Evolutionary conservation across 1,140 invertebrate genomes (phyloP), one percentile per base, ranked within the genome.

Genomic region (Zaprionus ornatus): DNA sequence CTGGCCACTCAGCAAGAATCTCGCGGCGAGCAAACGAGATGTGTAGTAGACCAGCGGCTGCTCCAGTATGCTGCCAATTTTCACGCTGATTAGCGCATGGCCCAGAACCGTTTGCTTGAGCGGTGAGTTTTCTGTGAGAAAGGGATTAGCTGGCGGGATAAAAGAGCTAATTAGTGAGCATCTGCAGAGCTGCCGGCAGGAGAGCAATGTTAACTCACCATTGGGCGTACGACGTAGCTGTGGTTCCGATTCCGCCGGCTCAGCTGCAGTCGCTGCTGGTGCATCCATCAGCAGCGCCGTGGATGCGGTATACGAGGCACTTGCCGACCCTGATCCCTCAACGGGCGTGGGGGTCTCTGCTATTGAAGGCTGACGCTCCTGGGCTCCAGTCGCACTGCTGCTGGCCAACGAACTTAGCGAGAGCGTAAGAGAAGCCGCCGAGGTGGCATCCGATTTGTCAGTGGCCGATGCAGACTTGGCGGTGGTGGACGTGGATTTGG

Each of bases 1-100:
- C 54, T 80, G 86, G 42, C 96, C 96, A 29, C 94, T 93, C 13
- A 98, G 93, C 15, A 98, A 92, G 92, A 97, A 98, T 10, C 91
- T 79, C 4, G 88, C 91, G 12, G 90, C 71, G 5, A 93, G 80
- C 32, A 92, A 64, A 21, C 92, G 90, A 12, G 80, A 68, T 17
- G 91, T 92, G 55, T 92, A 93, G 55, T 80, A 77, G 6, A 92
- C 61, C 23, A 92, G 7, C 2, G 85, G 63, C 72, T 93, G 92
- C 60, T 92, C 92, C 59, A 83, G 75, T n/a, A 92, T 79, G 54
- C 77, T 81, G 35, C 92, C 92, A 65, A 93, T 92, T 73, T 91
- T 85, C 52, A 87, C 60, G 55, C 63, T 86, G 59, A 92, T 76
- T 77, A 80, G 72, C 48, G 75, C 72, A 59, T 63, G 75, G 21